Evolutionary conservation across 2,888 invertebrate genomes (phyloP).

Genomic region (Eupeodes luniger): DNA sequence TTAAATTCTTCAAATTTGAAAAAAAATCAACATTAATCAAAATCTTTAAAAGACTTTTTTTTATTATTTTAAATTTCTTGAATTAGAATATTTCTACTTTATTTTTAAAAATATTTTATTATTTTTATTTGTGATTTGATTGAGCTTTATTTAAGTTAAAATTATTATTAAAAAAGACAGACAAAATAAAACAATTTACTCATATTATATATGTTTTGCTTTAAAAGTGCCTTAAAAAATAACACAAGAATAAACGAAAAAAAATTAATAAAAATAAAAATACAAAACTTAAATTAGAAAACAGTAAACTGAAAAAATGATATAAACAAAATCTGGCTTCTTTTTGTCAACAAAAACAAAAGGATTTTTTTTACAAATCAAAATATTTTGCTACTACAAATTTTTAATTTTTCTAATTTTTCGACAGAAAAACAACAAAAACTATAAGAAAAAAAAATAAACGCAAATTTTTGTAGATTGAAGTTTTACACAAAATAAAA

Average conservation of each 20-base stretch:
- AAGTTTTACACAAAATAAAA: conserved; percentile 40
- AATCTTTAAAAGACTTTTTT: not conserved
- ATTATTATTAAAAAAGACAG: conserved; percentile 1
- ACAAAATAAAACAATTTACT: conserved; percentile 28
- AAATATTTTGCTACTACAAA: conserved; percentile 71
- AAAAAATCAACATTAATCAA: not conserved
- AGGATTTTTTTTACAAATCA: conserved; percentile 37
- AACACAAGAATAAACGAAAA: conserved; percentile 38
- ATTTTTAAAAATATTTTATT: not conserved
- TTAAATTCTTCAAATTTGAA: not conserved
- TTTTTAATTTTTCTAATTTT: conserved; percentile 58
- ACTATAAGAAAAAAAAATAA: conserved; percentile 5
- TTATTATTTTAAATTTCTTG: not conserved
- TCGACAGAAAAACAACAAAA: not conserved
- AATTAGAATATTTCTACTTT: not conserved
- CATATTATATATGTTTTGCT: conserved; percentile 63
- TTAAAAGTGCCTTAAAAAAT: conserved; percentile 73
- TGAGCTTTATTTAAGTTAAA: conserved; percentile 47
- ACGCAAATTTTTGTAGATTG: conserved; percentile 40
- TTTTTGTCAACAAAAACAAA: conserved; percentile 26
- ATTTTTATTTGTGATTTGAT: conserved; percentile 35
- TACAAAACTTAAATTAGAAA: conserved; percentile 34
- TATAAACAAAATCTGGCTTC: conserved; percentile 30
- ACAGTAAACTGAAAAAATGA: conserved; percentile 25
- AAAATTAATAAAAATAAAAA: not conserved